phyloP scores from a whole-genome alignment of 2,888 invertebrate species.

The Leucophenga maculata region DNA sequence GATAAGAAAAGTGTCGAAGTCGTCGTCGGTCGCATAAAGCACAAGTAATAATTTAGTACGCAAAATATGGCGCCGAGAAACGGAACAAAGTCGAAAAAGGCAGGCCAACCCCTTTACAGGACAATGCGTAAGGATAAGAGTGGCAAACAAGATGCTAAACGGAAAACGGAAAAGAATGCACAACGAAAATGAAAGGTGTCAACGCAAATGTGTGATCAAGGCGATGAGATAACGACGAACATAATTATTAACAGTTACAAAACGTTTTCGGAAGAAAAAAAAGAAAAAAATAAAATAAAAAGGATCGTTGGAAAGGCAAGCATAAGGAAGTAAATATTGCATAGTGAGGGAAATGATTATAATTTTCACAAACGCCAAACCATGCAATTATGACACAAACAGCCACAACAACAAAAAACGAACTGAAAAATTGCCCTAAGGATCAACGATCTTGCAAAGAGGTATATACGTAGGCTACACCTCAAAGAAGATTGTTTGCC shows the following conservation, averaged over 20 bases:
- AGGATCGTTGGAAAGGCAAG: constrained; percentile 48
- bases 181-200: constrained; percentile 27
- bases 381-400: constrained; percentile 61
- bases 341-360: constrained; percentile 46
- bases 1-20: constrained; percentile 43
- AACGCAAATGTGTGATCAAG: constrained; percentile 40
- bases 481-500: constrained; percentile 39
- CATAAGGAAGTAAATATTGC: no score
- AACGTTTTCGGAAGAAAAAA: not conserved
- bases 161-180: constrained; percentile 25
- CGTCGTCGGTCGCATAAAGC: constrained; percentile 39
- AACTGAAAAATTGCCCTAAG: constrained; percentile 18
- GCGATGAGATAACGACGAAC: constrained; percentile 56
- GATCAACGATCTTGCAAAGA: constrained; percentile 43
- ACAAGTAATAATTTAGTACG: constrained; percentile 52
- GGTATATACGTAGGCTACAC: constrained; percentile 36
- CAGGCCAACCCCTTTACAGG: constrained; percentile 46
- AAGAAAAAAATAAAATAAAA: constrained; percentile 12
- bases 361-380: constrained; percentile 57
- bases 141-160: constrained; percentile 27
- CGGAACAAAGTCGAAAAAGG: constrained; percentile 18
- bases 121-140: not conserved
- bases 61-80: constrained; percentile 33
- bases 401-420: constrained; percentile 36
- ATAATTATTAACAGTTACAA: constrained; percentile 47